Base-by-base conservation (phyloP, 1,140 invertebrate species). In the Lysiphlebus fabarum region DNA sequence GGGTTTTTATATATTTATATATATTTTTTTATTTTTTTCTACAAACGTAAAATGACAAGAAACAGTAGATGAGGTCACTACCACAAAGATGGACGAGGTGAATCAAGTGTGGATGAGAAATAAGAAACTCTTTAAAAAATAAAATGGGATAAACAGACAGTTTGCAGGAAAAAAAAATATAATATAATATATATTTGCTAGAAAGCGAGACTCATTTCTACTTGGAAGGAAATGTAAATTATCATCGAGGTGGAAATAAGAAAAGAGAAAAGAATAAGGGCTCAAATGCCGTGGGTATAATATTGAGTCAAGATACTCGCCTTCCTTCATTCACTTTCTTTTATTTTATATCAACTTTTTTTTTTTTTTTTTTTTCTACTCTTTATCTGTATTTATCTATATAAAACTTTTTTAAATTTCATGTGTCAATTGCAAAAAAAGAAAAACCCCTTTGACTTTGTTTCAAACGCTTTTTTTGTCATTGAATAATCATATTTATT, bases 171-270 rank as follows among this genome's bases (percentile, higher is more conserved):
- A 65, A 70, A 55, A 50, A 37, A 37, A 44, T 45, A 41, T 49
- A 54, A 55, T 38, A 61, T 42, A 48, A 56, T 40, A 42, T 63
- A 38, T 58, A 58, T 43, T 56, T 50, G 55, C 54, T 70, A 71
- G 69, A 40, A 42, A 33, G 26, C 14, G 37, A 14, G 42, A 37
- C 36, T 47, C 42, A 12, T 48, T 37, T n/a, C 44, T 53, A 9
- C 53, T 42, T 50, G 69, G 71, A 69, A 76, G 73, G 71, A 76
- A 78, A 80, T 79, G 78, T 80, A 80, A 79, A 80, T 80, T 79
- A 78, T 66, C 74, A 78, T 65, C 71, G 77, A 79, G 70, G 66
- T 76, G 77, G 76, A 79, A 40, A 51, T 42, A 45, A 77, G 70
- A 69, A 75, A 70, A 73, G 72, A 74, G 71, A 73, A 74, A 77